phyloP scores from a whole-genome alignment of 2,888 invertebrate genomes.

The Anthophora plumipes region DNA sequence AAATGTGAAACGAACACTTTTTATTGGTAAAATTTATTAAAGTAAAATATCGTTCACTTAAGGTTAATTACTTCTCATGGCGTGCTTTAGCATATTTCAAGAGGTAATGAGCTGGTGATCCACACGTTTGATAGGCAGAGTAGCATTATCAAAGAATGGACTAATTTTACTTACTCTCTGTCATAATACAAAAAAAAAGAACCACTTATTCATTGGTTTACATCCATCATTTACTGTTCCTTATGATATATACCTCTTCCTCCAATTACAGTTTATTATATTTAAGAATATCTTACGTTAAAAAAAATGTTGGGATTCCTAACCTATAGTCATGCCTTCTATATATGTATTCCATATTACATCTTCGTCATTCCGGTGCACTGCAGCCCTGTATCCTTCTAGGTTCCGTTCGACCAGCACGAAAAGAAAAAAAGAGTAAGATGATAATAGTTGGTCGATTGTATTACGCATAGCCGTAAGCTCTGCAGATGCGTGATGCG shows the following conservation, averaged over 20 bases:
- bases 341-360: not conserved
- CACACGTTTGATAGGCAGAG: not conserved
- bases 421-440: conserved; percentile 46
- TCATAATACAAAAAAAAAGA: conserved; percentile 3
- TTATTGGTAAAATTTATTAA: not conserved
- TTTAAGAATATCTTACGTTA: not conserved
- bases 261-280: not conserved
- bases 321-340: not conserved
- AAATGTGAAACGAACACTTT: not conserved
- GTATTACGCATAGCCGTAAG: conserved; percentile 76
- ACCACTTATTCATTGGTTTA: conserved; percentile 1
- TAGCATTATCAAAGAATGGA: not conserved
- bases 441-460: conserved; percentile 76
- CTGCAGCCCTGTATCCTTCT: conserved; percentile 20
- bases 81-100: conserved; percentile 17
- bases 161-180: conserved; percentile 3
- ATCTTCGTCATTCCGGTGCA: not conserved
- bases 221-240: not conserved
- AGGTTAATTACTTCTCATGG: conserved; percentile 24
- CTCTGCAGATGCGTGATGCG: conserved; percentile 76
- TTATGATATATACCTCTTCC: not conserved
- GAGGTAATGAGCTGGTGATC: conserved; percentile 17
- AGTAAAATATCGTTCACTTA: not conserved
- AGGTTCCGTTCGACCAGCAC: conserved; percentile 29
- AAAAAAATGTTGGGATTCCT: not conserved